phyloP scores from a whole-genome alignment of 2,888 invertebrate species.

The Reticulitermes lucifugus region DNA sequence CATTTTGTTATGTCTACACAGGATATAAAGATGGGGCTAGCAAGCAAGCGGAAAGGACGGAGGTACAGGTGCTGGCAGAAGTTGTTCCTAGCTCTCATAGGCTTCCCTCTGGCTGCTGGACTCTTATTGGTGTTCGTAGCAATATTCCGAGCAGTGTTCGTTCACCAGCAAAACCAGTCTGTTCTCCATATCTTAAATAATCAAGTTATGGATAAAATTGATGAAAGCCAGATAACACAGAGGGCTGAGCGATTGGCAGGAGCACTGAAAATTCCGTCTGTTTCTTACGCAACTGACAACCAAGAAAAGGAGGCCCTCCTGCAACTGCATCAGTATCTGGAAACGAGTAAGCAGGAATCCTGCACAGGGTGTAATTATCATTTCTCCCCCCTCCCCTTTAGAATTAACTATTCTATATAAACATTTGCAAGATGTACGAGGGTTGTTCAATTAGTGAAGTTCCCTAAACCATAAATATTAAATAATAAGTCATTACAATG shows the following conservation, averaged over 20 bases:
- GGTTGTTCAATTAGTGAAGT: no score
- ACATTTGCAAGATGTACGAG: conserved; percentile 21
- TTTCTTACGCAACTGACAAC: conserved; percentile 55
- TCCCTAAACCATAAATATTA: no score
- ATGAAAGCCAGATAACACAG: conserved; percentile 52
- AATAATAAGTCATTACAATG: no score
- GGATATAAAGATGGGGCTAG: conserved; percentile 49
- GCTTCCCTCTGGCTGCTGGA: conserved; percentile 49
- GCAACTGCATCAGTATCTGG: conserved; percentile 56
- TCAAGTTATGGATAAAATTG: conserved; percentile 52
- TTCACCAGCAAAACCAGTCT: conserved; percentile 44
- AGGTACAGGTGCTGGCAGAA: conserved; percentile 52
- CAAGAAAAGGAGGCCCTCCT: conserved; percentile 56
- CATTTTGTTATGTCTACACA: conserved; percentile 39
- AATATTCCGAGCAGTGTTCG: conserved; percentile 50
- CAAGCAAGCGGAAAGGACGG: conserved; percentile 52
- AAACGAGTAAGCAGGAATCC: conserved; percentile 54
- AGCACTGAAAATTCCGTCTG: conserved; percentile 57
- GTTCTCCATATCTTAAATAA: conserved; percentile 49
- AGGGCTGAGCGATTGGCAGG: conserved; percentile 56
- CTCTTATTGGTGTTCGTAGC: conserved; percentile 48
- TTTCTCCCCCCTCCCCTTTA: conserved; percentile 24
- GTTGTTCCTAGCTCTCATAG: conserved; percentile 51
- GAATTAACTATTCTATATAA: conserved; percentile 10
- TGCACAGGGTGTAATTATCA: conserved; percentile 23